These are phyloP conservation scores for Valencia hispanica DNA, from an alignment of 2,797 vertebrate species.

Conservation along the genomic window DNA sequence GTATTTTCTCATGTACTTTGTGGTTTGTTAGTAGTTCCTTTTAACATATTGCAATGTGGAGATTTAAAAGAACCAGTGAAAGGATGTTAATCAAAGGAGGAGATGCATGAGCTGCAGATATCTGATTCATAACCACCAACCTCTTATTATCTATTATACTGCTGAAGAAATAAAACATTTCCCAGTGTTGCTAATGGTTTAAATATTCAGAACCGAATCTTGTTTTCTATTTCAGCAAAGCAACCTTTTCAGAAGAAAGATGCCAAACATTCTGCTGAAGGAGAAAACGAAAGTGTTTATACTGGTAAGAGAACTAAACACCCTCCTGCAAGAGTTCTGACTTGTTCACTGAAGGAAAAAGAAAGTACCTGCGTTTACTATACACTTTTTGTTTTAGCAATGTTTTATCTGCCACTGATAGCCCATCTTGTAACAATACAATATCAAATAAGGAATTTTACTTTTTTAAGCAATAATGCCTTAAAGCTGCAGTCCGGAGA, in stretches of 20 bases:
- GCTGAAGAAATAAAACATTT: background rate
- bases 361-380: background rate
- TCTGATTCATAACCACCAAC: background rate
- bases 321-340: background rate
- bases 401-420: background rate
- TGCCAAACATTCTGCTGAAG: slow-evolving; percentile 35
- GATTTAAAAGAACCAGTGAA: background rate
- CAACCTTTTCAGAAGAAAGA: slow-evolving; percentile 45
- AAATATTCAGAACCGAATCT: background rate
- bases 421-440: background rate
- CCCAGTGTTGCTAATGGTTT: background rate
- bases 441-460: background rate
- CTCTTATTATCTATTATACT: background rate
- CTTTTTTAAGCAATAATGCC: too few relatives aligned
- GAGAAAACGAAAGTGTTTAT: slow-evolving; percentile 24
- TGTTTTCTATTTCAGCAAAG: slow-evolving; percentile 46
- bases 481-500: too few relatives aligned
- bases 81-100: background rate
- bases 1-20: background rate
- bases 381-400: background rate
- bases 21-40: background rate
- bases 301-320: slow-evolving; percentile 34
- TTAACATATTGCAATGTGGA: background rate
- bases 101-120: background rate
- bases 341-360: background rate